phyloP scores from a whole-genome alignment of 2,797 vertebrate species.

The Aplochiton taeniatus region DNA sequence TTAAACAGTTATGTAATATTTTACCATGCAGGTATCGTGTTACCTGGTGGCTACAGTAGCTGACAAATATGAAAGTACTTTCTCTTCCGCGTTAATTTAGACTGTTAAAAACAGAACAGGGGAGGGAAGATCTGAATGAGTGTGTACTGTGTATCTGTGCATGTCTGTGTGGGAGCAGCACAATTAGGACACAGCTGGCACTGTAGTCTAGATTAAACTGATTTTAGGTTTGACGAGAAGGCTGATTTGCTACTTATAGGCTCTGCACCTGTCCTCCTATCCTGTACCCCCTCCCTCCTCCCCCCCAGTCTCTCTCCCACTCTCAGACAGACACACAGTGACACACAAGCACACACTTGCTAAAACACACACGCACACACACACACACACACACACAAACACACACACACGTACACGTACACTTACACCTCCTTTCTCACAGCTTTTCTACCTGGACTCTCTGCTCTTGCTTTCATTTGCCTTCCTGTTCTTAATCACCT shows the following conservation, averaged over 20 bases:
- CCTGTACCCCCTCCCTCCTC: conserved; percentile 2
- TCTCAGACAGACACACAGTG: no score
- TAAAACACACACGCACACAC: conserved; percentile 10
- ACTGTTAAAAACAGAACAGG: no score
- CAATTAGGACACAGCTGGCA: conserved; percentile 44
- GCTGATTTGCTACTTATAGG: conserved; percentile 43
- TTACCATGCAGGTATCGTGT: no score
- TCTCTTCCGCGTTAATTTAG: no score
- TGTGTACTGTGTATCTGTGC: not conserved
- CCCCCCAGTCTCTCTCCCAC: not conserved
- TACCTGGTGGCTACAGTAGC: no score
- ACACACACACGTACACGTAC: no score
- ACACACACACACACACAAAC: not conserved
- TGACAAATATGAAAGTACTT: no score
- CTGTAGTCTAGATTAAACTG: conserved; percentile 36
- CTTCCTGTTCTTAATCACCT: no score
- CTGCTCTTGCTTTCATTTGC: no score
- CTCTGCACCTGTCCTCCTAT: conserved; percentile 30
- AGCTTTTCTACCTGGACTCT: no score
- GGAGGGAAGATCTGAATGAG: not conserved
- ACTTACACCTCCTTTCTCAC: no score
- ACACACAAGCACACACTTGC: not conserved
- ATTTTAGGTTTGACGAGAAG: conserved; percentile 37
- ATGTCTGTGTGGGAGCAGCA: conserved; percentile 2
- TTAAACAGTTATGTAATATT: no score